These are phyloP conservation scores for Brenthis ino DNA, from an alignment of 2,888 invertebrate species.

Conservation along the genomic window DNA sequence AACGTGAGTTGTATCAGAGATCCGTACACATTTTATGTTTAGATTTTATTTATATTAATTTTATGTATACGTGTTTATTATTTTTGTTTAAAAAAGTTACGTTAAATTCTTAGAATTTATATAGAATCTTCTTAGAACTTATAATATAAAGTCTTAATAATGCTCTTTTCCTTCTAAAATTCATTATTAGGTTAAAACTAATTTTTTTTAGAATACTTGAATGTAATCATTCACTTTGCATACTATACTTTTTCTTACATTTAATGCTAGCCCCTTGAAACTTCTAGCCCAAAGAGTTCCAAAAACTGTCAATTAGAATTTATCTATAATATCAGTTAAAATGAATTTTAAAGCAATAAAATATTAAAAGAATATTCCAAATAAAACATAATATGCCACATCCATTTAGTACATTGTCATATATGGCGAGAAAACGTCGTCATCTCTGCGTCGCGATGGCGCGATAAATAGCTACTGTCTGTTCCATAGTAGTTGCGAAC, in stretches of 20 bases:
- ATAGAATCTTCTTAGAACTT: no score
- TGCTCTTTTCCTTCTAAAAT: no score
- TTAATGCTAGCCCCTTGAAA: no score
- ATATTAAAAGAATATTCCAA: not conserved
- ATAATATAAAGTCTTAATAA: no score
- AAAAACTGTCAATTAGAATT: no score
- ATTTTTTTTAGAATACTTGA: no score
- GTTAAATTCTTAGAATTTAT: no score
- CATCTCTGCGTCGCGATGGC: slow-evolving; percentile 51
- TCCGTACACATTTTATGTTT: slow-evolving; percentile 25
- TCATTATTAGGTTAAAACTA: no score
- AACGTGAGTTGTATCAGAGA: slow-evolving; percentile 35
- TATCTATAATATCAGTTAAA: not conserved
- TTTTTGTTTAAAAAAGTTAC: not conserved
- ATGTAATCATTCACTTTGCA: no score
- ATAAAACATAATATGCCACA: slow-evolving; percentile 22
- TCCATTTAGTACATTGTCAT: slow-evolving; percentile 21
- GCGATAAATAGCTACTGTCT: slow-evolving; percentile 56
- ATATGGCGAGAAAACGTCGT: slow-evolving; percentile 43
- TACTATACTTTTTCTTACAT: no score
- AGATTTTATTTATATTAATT: slow-evolving; percentile 15
- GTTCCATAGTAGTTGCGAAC: slow-evolving; percentile 42
- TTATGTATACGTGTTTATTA: not conserved
- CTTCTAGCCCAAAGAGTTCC: no score
- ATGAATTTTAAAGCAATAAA: not conserved